Conservation (phyloP, 2,797 vertebrate genomes). For the Sebastes nivosus region DNA sequence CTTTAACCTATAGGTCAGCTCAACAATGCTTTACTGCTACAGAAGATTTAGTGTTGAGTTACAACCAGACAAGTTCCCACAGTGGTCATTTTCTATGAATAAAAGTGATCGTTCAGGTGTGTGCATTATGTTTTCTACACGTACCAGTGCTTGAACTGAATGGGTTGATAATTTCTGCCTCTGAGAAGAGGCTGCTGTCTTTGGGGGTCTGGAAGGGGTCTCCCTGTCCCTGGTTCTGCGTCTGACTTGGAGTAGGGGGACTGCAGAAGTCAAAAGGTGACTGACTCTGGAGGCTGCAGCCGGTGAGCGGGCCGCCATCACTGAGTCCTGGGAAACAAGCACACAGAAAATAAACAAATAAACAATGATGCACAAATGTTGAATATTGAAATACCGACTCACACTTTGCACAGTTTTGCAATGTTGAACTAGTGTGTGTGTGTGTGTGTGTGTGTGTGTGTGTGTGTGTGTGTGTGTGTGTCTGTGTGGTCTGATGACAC, state of each 20-base stretch:
- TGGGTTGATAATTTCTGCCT: constrained; percentile 78
- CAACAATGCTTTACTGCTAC: neutral
- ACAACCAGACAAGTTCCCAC: neutral
- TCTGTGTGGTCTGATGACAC: neutral
- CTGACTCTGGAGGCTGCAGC: constrained; percentile 80
- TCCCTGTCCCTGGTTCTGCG: constrained; percentile 71
- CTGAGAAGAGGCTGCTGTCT: constrained; percentile 80
- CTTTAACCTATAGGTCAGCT: neutral
- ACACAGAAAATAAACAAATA: neutral
- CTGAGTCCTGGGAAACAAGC: constrained; percentile 45
- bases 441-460: too few relatives aligned
- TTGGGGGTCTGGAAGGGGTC: constrained; percentile 81
- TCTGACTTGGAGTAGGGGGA: constrained; percentile 80
- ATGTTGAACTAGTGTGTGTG: neutral
- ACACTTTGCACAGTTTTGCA: neutral
- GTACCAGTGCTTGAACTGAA: constrained; percentile 84
- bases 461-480: too few relatives aligned
- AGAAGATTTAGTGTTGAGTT: constrained; percentile 3
- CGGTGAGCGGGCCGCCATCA: constrained; percentile 68
- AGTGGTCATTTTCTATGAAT: neutral
- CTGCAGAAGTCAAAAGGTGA: constrained; percentile 86
- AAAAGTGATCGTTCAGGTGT: neutral
- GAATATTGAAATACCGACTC: neutral
- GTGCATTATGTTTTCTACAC: neutral
- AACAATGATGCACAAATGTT: neutral